phyloP scores from a whole-genome alignment of 2,888 invertebrate species.

The Cryptophagus acutangulus region DNA sequence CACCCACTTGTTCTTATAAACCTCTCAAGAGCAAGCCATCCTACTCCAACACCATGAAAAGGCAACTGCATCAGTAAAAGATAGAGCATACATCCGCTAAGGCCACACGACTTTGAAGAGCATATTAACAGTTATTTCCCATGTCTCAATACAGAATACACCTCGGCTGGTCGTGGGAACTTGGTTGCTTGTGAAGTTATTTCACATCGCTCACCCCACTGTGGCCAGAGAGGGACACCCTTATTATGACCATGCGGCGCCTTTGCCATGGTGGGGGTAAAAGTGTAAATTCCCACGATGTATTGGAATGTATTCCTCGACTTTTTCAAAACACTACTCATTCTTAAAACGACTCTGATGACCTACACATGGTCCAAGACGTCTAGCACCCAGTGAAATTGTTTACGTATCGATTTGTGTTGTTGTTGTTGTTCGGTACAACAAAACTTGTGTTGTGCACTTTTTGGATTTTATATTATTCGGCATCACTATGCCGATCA shows the following conservation, averaged over 20 bases:
- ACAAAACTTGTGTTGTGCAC: background rate
- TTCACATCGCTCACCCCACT: constrained; percentile 25
- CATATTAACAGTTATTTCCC: constrained; percentile 36
- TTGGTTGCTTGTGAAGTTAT: constrained; percentile 28
- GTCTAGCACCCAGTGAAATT: background rate
- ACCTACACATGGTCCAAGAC: background rate
- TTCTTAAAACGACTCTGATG: constrained; percentile 14
- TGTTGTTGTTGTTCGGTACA: constrained; percentile 1
- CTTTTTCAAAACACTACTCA: constrained; percentile 33
- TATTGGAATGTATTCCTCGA: constrained; percentile 36
- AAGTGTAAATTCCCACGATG: constrained; percentile 37
- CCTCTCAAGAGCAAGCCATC: constrained; percentile 15
- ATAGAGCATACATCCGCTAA: constrained; percentile 24
- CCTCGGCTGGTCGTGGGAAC: constrained; percentile 31
- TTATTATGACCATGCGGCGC: constrained; percentile 25
- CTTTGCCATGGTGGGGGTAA: constrained; percentile 27
- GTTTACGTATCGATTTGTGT: background rate
- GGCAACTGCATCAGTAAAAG: too few species aligned
- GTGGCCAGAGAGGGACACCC: constrained; percentile 26
- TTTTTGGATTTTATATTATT: background rate
- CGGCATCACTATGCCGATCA: constrained; percentile 52
- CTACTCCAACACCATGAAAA: constrained; percentile 11
- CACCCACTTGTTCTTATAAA: constrained; percentile 22
- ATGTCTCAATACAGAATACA: constrained; percentile 28
- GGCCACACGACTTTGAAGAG: constrained; percentile 30